A percentile compares a stretch with the other conserved stretches of the same genome.
Conservation (phyloP, 2,113 vertebrate species). For the Micromys minutus region DNA sequence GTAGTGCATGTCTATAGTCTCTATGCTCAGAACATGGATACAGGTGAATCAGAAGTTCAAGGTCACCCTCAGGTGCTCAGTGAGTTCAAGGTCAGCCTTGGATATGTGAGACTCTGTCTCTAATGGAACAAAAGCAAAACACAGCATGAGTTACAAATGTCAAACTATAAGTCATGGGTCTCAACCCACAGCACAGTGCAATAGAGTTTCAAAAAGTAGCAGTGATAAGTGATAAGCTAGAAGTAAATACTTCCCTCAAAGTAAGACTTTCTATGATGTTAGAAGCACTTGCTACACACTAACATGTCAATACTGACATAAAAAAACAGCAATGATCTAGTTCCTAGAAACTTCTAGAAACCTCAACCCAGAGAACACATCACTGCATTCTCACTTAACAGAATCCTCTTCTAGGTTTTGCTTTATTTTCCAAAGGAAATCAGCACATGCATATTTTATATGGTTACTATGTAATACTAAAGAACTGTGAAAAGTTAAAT, state of each 20-base stretch:
- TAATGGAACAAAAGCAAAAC: background rate
- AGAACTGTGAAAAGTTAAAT: background rate
- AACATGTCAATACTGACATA: background rate
- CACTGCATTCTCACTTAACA: background rate
- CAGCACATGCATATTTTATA: background rate
- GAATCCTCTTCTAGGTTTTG: background rate
- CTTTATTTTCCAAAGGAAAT: background rate
- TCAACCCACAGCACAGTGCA: background rate
- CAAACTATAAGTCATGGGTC: background rate
- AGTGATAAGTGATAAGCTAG: background rate
- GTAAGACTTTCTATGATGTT: background rate
- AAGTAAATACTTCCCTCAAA: background rate
- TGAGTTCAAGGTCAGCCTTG: no score
- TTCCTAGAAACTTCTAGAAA: background rate
- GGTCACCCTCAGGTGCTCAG: background rate
- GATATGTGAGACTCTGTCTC: background rate
- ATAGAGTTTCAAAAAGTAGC: background rate
- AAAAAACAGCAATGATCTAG: background rate
- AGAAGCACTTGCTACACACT: background rate
- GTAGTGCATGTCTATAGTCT: background rate
- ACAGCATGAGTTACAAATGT: background rate
- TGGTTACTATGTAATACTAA: background rate
- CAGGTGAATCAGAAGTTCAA: background rate
- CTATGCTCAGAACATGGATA: no score
- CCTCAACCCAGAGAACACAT: background rate